Base-by-base conservation (phyloP, 2,888 invertebrate species). In the Mythimna impura region DNA sequence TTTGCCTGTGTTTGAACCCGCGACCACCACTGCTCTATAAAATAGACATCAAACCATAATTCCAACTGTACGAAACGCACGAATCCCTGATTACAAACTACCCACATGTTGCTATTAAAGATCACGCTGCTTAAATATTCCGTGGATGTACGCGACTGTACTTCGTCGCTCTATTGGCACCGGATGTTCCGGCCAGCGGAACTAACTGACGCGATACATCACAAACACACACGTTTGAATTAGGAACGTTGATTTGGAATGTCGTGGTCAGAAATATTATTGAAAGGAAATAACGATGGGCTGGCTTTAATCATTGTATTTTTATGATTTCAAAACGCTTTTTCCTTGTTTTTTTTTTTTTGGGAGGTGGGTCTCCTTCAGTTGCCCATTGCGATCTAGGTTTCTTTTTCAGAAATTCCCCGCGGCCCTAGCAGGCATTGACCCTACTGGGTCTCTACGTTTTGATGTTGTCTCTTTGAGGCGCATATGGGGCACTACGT, bases 181-280 rank as follows among this genome's bases (percentile, higher is more conserved):
- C 88, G 90, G 90, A 91, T 86, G 86, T 91, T 90, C 91, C 89
- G 91, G 88, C 84, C 77, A 74, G 67, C 89, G 91, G 92, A 92
- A 89, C 88, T 89, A 89, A 88, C 79, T 86, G 89, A 89, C 89
- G 80, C 87, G 87, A 89, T 89, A 89, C 89, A 89, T 89, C 87
- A 87, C 81, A 80, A 78, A 75, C 76, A 85, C 73, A 83, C 55
- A 36, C 70, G 64, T 83, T 71, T 71, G 75, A 81, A 79, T 69
- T 81, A 78, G 71, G 74, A 73, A 63, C 66, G 73, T 75, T 83
- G 78, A 82, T 86, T 84, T 86, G 77, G 71, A 54, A 62, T 73
- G 62, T 66, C 54, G 47, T 61, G 61, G 67, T 71, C 61, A 52
- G 72, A 76, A 78, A 81, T 82, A 76, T 73, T 65, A n/a, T 73